Base-by-base conservation (phyloP, 2,113 vertebrate genomes). In the Carlito syrichta region DNA sequence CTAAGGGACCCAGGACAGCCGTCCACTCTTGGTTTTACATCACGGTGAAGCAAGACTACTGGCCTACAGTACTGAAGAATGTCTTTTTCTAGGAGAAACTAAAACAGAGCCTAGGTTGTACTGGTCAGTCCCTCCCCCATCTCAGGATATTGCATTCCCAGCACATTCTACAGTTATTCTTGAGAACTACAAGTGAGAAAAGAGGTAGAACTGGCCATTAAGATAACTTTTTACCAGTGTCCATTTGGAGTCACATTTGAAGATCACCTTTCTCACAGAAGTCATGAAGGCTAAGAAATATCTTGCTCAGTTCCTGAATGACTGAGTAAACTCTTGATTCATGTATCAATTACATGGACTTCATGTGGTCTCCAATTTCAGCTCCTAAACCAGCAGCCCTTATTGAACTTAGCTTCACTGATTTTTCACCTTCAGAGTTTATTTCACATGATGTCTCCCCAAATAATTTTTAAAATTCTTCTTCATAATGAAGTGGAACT, bases 381-480 rank as follows among this genome's bases (percentile, higher is more conserved):
- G 6, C 8, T 83, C 13, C 13, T 12, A 89, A 27, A 13, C 14
- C 4, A 68, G 40, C 2, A 40, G 6, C 8, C 16, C 43, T 94
- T 3, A 5, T 8, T 56, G 56, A 68, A 66, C 2, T 30, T 32
- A 84, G 48, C 8, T 48, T 8, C 76, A 63, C 40, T 83, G 43
- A 76, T 76, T 92, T 76, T 63, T 88, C 19, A 89, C 1, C 78
- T n/a, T 86, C 54, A 74, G 8, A 54, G 2, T 58, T 90, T 92
- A 19, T 56, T 88, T 84, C 8, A 38, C 8, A 86, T 89, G 11
- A 58, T 69, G 2, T 32, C 52, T 85, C 38, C 35, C 56, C 13
- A 91, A 74, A 54, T 2, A 58, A 82, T 85, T 82, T 89, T 60
- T 11, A 40, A 97, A 63, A n/a, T 8, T 40, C 11, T 84, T 76